phyloP scores from a whole-genome alignment of 2,888 invertebrate genomes.

The Pterostichus niger region DNA sequence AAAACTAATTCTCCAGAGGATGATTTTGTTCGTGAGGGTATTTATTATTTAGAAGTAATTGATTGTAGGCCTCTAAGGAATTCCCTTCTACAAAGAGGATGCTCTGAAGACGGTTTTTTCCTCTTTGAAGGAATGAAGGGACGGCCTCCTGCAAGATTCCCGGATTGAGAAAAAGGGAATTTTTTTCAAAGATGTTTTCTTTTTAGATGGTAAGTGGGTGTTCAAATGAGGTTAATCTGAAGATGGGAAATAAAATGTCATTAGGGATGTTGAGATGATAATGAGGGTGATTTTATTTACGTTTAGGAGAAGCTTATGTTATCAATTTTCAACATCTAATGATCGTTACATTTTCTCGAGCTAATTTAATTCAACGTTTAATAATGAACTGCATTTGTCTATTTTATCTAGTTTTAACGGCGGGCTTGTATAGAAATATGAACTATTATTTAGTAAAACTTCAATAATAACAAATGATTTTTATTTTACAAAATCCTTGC shows the following conservation, averaged over 20 bases:
- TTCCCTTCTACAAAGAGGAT: background rate
- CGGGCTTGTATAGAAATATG: too few relatives aligned
- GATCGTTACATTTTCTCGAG: too few relatives aligned
- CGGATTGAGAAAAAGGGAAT: conserved; percentile 2
- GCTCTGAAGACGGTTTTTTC: background rate
- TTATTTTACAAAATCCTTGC: too few relatives aligned
- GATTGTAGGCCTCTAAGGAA: conserved; percentile 3
- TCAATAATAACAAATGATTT: too few relatives aligned
- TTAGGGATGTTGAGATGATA: conserved; percentile 3
- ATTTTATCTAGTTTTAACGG: too few relatives aligned
- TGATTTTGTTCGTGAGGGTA: background rate
- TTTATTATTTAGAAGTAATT: conserved; percentile 15
- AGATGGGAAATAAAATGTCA: conserved; percentile 14
- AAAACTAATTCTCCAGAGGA: conserved; percentile 2
- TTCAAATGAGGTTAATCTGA: conserved; percentile 3
- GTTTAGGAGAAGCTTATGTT: background rate
- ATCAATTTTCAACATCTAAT: background rate
- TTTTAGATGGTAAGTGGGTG: background rate
- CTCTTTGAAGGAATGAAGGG: background rate
- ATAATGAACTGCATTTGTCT: too few relatives aligned
- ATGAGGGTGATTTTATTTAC: background rate
- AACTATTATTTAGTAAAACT: too few relatives aligned
- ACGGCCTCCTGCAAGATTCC: background rate
- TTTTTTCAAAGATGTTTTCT: background rate
- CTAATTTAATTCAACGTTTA: too few relatives aligned